Base-by-base conservation (phyloP, 2,888 invertebrate species). In the Dryocosmus kuriphilus region DNA sequence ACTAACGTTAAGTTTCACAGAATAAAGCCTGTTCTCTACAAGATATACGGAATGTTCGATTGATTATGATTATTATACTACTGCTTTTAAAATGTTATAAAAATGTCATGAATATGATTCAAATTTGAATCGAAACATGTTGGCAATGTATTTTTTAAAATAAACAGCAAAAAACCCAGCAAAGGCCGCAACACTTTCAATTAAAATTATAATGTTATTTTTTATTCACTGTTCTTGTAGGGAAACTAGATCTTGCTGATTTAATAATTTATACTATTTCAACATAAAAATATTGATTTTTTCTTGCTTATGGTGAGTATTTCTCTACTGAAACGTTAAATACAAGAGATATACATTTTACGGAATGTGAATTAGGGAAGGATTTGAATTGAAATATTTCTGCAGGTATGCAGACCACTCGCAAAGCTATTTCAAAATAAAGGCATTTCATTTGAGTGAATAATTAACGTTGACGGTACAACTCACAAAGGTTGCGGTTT, bases 331-430 rank as follows among this genome's bases (percentile, higher is more conserved):
- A 8, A 41, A 41, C 14, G 41, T 16, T 41, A 4, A 41, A 41
- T 41, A 41, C 9, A n/a, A 19, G 8, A n/a, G 8, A 51, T 9
- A 2, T 51, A 51, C 8, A 51, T 51, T 51, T 41, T 16, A 30
- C 16, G 71, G 71, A 46, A 71, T 71, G 51, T 51, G 46, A 51
- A 51, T 51, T 46, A 51, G n/a, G 71, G 30, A 46, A 51, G 8
- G 30, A 51, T 30, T 82, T 81, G 77, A 77, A 77, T 73, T 76
- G 80, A 80, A 82, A 81, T 82, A 81, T 82, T 82, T 82, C 81
- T 81, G 75, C 77, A 80, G 81, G 75, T 65, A 75, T 79, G 77
- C 78, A 78, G 78, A 75, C 14, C 76, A 65, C 63, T 76, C 79
- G 78, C 78, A 79, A 73, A 76, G 73, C 80, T 80, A 79, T 74